phyloP scores from a whole-genome alignment of 2,888 invertebrate genomes.

The Caradrina kadenii region DNA sequence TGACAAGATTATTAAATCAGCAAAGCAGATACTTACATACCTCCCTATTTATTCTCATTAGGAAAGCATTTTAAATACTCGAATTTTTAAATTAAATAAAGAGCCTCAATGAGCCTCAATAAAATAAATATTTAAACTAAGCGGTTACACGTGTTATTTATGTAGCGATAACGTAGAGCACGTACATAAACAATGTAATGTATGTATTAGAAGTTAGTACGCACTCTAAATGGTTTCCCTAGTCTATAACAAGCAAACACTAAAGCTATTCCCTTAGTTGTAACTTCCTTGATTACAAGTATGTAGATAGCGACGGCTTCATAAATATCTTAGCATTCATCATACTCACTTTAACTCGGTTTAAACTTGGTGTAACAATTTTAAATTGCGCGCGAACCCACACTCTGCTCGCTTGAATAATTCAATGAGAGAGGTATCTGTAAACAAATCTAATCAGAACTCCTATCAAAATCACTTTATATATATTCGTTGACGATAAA shows the following conservation, averaged over 20 bases:
- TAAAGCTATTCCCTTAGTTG: conserved; percentile 43
- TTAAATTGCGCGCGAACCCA: conserved; percentile 73
- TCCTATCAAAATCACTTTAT: conserved; percentile 74
- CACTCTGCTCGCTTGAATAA: conserved; percentile 75
- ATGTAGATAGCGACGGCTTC: conserved; percentile 41
- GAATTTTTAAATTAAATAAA: not conserved
- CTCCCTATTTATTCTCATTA: not conserved
- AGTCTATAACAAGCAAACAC: conserved; percentile 30
- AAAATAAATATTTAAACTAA: no score
- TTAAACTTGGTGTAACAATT: conserved; percentile 76
- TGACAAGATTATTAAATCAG: not conserved
- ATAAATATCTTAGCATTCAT: conserved; percentile 75
- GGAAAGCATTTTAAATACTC: not conserved
- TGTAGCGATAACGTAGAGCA: not conserved
- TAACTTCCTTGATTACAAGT: conserved; percentile 52
- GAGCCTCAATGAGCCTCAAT: not conserved
- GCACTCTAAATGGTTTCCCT: conserved; percentile 34
- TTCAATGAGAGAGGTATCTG: conserved; percentile 77
- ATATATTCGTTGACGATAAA: conserved; percentile 61
- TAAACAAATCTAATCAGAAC: conserved; percentile 81
- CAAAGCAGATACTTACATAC: not conserved
- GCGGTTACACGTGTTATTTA: not conserved
- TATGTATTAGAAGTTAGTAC: conserved; percentile 30
- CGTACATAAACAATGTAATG: conserved; percentile 9
- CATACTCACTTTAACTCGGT: conserved; percentile 74